Conservation (phyloP, 2,888 invertebrate species). For the Dolichopus griseipennis region DNA sequence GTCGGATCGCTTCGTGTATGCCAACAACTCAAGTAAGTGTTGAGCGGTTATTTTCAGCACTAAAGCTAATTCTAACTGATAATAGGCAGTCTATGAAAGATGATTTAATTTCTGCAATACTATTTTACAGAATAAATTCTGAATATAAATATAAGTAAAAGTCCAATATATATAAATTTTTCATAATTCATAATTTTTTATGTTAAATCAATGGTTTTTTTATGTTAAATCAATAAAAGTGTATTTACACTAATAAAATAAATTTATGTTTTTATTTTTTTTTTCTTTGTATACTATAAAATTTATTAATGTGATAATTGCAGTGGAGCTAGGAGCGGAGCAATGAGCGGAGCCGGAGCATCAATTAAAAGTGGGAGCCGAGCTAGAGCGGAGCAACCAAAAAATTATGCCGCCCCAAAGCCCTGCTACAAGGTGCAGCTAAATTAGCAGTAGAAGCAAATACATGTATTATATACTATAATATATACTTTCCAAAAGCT, state of each 20-base stretch:
- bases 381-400: conserved; percentile 12
- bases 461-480: no score
- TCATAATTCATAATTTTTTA: background rate
- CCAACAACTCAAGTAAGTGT: conserved; percentile 13
- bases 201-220: conserved; percentile 6
- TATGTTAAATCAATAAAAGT: conserved; percentile 7
- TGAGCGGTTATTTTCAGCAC: conserved; percentile 10
- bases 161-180: background rate
- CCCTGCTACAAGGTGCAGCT: no score
- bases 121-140: conserved; percentile 12
- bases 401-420: conserved; percentile 11
- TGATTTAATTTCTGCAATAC: conserved; percentile 10
- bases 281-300: background rate
- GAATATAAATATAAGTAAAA: conserved; percentile 9
- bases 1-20: conserved; percentile 15
- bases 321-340: conserved; percentile 8
- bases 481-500: no score
- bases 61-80: conserved; percentile 11
- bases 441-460: no score
- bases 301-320: background rate
- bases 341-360: background rate
- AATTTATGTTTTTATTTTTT: conserved; percentile 8
- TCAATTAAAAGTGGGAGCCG: background rate
- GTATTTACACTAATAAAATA: background rate
- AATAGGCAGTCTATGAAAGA: conserved; percentile 11